Percentiles rank a stretch among this genome's conserved stretches.
These are phyloP conservation scores for Rhagonycha fulva DNA, from an alignment of 2,888 invertebrate species.

Conservation along the genomic window DNA sequence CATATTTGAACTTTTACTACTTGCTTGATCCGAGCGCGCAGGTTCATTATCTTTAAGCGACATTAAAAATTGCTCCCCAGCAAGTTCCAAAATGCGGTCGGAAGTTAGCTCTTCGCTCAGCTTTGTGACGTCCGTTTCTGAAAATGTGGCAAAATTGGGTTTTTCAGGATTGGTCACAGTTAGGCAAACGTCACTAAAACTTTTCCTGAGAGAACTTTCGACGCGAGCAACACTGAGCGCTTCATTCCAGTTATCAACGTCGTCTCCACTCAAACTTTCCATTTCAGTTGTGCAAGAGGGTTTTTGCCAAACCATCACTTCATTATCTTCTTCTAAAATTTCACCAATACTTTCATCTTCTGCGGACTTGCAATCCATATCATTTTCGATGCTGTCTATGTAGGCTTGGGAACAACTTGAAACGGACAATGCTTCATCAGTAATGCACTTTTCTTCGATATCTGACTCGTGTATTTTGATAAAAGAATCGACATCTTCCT, in stretches of 20 bases:
- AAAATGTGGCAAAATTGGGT: background rate
- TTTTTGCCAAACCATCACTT: background rate
- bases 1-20: background rate
- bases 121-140: slow-evolving; percentile 3
- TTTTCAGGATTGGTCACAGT: background rate
- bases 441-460: background rate
- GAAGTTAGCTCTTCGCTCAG: slow-evolving; percentile 10
- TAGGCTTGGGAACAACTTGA: background rate
- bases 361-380: background rate
- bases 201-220: slow-evolving; percentile 28
- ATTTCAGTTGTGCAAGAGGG: background rate
- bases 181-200: slow-evolving; percentile 33
- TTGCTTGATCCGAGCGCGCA: background rate
- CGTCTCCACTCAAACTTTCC: slow-evolving; percentile 34
- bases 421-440: background rate
- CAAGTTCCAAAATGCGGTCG: slow-evolving; percentile 36
- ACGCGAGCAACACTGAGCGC: slow-evolving; percentile 35
- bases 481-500: background rate
- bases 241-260: slow-evolving; percentile 27
- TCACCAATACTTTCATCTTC: background rate
- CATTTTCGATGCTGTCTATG: background rate
- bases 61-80: slow-evolving; percentile 37
- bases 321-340: background rate
- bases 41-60: background rate
- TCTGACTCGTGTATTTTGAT: background rate